Evolutionary conservation across 2,797 vertebrate genomes (phyloP).

Genomic region (Oreochromis grahami): DNA sequence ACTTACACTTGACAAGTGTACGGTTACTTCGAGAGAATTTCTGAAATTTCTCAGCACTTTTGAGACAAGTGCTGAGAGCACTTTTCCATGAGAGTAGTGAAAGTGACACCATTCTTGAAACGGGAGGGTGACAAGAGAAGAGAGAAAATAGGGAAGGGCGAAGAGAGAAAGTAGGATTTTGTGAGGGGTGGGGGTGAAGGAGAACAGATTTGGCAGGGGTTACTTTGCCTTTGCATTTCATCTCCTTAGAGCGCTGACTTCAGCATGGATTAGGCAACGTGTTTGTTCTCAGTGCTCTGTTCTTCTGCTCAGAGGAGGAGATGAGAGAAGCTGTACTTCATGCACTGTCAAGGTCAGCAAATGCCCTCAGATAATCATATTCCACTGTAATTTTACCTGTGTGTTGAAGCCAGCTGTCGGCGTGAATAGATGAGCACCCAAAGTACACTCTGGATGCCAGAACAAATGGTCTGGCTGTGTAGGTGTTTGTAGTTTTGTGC

Average conservation of each 20-base stretch:
- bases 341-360: slow-evolving; percentile 67
- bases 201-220: slow-evolving; percentile 44
- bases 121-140: slow-evolving; percentile 25
- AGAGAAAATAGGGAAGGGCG: slow-evolving; percentile 40
- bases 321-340: slow-evolving; percentile 23
- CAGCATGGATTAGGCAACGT: slow-evolving; percentile 69
- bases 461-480: slow-evolving; percentile 8
- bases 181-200: not conserved
- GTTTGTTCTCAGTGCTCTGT: slow-evolving; percentile 66
- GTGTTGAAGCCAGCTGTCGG: slow-evolving; percentile 48
- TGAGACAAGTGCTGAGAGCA: slow-evolving; percentile 72
- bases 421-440: slow-evolving; percentile 35
- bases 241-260: slow-evolving; percentile 71
- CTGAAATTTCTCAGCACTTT: slow-evolving; percentile 66
- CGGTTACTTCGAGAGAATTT: slow-evolving; percentile 71
- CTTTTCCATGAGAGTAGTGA: slow-evolving; percentile 62
- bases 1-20: slow-evolving; percentile 63
- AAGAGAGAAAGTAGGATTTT: not conserved
- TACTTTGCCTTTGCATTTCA: slow-evolving; percentile 60
- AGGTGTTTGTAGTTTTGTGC: not conserved
- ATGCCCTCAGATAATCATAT: slow-evolving; percentile 69
- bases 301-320: slow-evolving; percentile 40
- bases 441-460: not conserved
- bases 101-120: slow-evolving; percentile 71
- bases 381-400: slow-evolving; percentile 70